phyloP scores from a whole-genome alignment of 2,797 vertebrate species.

The Gymnoscopelus microlampas region DNA sequence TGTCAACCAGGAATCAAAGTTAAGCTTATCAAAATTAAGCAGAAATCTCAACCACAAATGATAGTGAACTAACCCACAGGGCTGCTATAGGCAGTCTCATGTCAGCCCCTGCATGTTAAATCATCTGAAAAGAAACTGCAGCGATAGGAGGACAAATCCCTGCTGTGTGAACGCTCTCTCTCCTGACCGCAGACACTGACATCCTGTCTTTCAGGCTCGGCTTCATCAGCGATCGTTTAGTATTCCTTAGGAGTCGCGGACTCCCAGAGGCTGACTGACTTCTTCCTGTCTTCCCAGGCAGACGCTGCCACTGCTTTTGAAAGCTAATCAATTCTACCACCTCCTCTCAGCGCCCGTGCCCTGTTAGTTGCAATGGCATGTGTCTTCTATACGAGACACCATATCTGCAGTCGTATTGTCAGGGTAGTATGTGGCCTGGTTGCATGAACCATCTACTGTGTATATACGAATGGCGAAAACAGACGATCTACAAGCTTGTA shows the following conservation, averaged over 20 bases:
- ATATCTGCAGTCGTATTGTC: too few species aligned
- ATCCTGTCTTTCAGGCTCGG: slow-evolving; percentile 65
- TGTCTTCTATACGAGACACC: too few species aligned
- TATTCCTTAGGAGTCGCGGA: slow-evolving; percentile 64
- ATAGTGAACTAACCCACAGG: slow-evolving; percentile 18
- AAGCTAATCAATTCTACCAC: slow-evolving; percentile 18
- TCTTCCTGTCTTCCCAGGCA: slow-evolving; percentile 60
- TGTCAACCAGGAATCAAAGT: too few species aligned
- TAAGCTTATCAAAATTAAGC: too few species aligned
- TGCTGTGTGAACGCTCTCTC: slow-evolving; percentile 62
- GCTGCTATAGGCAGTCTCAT: slow-evolving; percentile 62
- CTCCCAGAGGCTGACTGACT: slow-evolving; percentile 63
- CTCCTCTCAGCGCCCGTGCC: slow-evolving; percentile 8
- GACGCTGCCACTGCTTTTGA: slow-evolving; percentile 28
- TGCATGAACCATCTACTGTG: too few species aligned
- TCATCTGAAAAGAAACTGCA: slow-evolving; percentile 39
- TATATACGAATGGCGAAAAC: too few species aligned
- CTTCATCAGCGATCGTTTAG: slow-evolving; percentile 72
- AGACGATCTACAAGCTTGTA: too few species aligned
- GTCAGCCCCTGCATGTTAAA: slow-evolving; percentile 72
- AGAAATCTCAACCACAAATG: not conserved
- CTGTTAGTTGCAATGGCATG: too few species aligned
- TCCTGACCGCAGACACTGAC: slow-evolving; percentile 69
- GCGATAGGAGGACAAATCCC: not conserved
- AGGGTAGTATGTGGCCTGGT: too few species aligned